Evolutionary conservation across 2,888 invertebrate genomes (phyloP).

Genomic region (Microctonus aethiopoides): DNA sequence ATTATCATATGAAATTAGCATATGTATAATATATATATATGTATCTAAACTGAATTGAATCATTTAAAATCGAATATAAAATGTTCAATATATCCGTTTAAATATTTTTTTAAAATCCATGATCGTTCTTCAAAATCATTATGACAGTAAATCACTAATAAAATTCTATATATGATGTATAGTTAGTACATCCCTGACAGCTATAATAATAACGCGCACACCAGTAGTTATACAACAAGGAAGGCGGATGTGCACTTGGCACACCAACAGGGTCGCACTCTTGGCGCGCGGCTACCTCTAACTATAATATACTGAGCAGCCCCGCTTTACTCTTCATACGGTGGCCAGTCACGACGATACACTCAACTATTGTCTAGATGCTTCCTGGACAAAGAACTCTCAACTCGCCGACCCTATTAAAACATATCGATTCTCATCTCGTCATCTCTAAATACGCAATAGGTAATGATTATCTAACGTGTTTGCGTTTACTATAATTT

Average conservation of each 20-base stretch:
- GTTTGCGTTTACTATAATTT: neutral
- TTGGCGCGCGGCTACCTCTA: slow-evolving; percentile 45
- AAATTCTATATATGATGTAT: neutral
- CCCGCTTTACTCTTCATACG: slow-evolving; percentile 33
- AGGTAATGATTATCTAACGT: neutral
- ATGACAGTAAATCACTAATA: neutral
- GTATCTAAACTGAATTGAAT: neutral
- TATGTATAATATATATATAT: too few species aligned
- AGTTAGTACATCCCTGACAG: neutral
- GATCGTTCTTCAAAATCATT: neutral
- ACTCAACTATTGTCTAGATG: slow-evolving; percentile 10
- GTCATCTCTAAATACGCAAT: neutral
- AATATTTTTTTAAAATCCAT: neutral
- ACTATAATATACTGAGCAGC: slow-evolving; percentile 26
- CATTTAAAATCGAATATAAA: neutral
- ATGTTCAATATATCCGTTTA: neutral
- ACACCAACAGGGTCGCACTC: slow-evolving; percentile 41
- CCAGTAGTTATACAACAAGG: slow-evolving; percentile 29
- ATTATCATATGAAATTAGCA: too few species aligned
- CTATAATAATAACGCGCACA: neutral
- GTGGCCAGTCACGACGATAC: slow-evolving; percentile 42
- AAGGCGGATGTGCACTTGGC: slow-evolving; percentile 51
- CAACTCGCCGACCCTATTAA: slow-evolving; percentile 1
- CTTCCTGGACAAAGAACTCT: slow-evolving; percentile 17
- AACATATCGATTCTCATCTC: slow-evolving; percentile 9